These are phyloP conservation scores for Ptychoptera albimana DNA, from an alignment of 2,888 invertebrate species.

Conservation along the genomic window DNA sequence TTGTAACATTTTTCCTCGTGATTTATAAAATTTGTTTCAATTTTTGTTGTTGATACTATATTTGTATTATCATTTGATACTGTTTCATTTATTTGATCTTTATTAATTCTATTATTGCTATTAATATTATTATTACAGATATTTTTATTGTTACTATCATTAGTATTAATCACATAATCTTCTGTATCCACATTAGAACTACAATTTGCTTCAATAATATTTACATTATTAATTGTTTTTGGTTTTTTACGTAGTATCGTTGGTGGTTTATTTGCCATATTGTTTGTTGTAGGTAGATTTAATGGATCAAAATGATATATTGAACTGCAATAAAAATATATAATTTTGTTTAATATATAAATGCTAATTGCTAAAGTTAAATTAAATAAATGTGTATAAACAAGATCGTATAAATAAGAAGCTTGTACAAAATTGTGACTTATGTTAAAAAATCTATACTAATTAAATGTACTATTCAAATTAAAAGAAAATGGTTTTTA, in stretches of 20 bases:
- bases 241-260: slow-evolving; percentile 7
- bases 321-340: slow-evolving; percentile 21
- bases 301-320: slow-evolving; percentile 32
- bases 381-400: background rate
- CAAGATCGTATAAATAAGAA: background rate
- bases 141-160: slow-evolving; percentile 3
- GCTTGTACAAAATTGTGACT: background rate
- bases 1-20: no score
- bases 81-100: background rate
- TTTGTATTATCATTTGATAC: background rate
- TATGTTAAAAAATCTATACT: background rate
- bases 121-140: slow-evolving; percentile 2
- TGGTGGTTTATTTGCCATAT: slow-evolving; percentile 2
- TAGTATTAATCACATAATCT: background rate
- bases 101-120: background rate
- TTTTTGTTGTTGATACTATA: no score
- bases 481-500: no score
- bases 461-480: background rate
- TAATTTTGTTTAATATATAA: background rate
- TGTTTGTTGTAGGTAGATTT: slow-evolving; percentile 24
- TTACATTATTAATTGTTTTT: slow-evolving; percentile 5
- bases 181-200: background rate
- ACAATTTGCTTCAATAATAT: background rate
- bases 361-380: background rate
- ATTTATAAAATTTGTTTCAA: no score